Conservation (phyloP, 2,113 vertebrate species). For the Stictonetta naevosa region DNA sequence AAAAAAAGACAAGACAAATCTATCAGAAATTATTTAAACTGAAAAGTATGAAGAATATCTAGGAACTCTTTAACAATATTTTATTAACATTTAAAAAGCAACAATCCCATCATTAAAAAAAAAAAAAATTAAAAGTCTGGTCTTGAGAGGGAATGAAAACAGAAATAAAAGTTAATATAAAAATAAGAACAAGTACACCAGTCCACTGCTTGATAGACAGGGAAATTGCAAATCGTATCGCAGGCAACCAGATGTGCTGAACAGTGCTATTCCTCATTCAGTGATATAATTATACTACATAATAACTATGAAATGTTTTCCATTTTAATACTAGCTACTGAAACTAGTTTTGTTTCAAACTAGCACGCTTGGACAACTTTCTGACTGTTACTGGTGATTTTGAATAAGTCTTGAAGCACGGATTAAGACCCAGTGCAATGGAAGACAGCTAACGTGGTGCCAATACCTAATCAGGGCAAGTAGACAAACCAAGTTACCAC, state of each 20-base stretch:
- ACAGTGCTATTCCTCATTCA: conserved; percentile 10
- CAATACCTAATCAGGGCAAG: conserved; percentile 10
- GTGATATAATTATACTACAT: background rate
- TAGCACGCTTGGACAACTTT: conserved; percentile 42
- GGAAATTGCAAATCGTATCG: background rate
- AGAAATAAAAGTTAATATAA: background rate
- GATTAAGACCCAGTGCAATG: background rate
- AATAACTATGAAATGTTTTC: conserved; percentile 38
- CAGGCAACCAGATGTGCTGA: background rate
- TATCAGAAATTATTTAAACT: background rate
- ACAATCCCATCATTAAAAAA: background rate
- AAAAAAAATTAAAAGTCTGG: background rate
- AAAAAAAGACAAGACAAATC: background rate
- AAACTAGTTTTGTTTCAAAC: conserved; percentile 46
- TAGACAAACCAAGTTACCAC: background rate
- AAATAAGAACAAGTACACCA: background rate
- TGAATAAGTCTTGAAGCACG: background rate
- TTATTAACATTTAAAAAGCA: background rate
- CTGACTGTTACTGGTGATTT: conserved; percentile 7
- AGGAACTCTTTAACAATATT: background rate
- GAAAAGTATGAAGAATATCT: background rate
- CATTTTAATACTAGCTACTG: conserved; percentile 14
- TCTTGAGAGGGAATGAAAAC: background rate
- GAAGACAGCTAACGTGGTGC: background rate
- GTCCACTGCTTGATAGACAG: background rate